Percentiles rank a stretch among this genome's conserved stretches.
Conservation (phyloP, 1,140 invertebrate species). For the Nebria ingens region DNA sequence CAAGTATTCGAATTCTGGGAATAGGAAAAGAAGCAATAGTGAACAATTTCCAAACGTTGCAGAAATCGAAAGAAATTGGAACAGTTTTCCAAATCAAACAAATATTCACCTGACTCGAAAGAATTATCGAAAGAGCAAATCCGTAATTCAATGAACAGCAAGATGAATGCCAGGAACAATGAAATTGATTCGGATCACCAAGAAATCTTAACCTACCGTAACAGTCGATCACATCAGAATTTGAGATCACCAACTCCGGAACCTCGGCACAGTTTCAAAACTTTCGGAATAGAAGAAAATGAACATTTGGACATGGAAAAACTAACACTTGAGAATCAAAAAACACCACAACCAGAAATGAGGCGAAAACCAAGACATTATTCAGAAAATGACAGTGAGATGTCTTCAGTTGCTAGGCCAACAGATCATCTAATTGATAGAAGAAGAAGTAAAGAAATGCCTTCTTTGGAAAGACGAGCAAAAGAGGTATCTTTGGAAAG, state of each 20-base stretch:
- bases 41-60: constrained; percentile 32
- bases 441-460: too few relatives aligned
- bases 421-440: too few relatives aligned
- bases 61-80: constrained; percentile 38
- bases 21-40: constrained; percentile 18
- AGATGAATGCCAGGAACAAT: constrained; percentile 19
- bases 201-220: constrained; percentile 2
- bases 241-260: constrained; percentile 12
- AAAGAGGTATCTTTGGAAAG: neutral
- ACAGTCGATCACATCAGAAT: neutral
- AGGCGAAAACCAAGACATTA: neutral
- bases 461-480: too few relatives aligned
- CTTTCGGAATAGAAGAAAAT: constrained; percentile 25
- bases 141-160: constrained; percentile 17
- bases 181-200: constrained; percentile 17
- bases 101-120: constrained; percentile 34
- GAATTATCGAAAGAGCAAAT: constrained; percentile 16
- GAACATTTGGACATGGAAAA: neutral
- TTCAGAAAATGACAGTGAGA: neutral
- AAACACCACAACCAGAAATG: neutral
- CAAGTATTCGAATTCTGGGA: constrained; percentile 20
- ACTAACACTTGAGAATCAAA: neutral
- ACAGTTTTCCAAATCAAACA: constrained; percentile 35
- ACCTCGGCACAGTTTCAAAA: constrained; percentile 27
- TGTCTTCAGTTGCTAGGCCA: neutral